These are phyloP conservation scores for Callinectes sapidus DNA, from an alignment of 2,888 invertebrate species.

Conservation along the genomic window DNA sequence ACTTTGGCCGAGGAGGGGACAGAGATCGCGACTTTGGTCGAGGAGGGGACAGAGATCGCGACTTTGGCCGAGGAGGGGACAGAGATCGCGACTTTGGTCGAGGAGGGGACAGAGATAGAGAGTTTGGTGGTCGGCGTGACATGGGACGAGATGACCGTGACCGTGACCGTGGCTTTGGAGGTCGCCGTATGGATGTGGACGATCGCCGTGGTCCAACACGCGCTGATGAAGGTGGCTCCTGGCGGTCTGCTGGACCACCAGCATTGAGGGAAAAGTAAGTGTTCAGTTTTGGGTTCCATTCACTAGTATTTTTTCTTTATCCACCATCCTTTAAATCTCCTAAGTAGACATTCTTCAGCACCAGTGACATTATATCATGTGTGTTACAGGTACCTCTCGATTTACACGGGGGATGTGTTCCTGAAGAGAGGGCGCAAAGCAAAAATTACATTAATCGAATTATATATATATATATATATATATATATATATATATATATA, in stretches of 20 bases:
- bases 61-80: no score
- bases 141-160: slow-evolving; percentile 47
- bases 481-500: no score
- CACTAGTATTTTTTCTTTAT: neutral
- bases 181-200: slow-evolving; percentile 48
- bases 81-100: slow-evolving; percentile 10
- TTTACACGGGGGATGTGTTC: no score
- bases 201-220: slow-evolving; percentile 57
- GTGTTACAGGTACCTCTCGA: neutral
- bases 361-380: neutral
- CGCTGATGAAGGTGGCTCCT: slow-evolving; percentile 63
- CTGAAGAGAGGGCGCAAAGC: no score
- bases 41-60: no score
- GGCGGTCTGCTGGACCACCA: slow-evolving; percentile 63
- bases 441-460: no score
- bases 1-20: slow-evolving; percentile 44
- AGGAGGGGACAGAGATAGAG: slow-evolving; percentile 38
- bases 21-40: slow-evolving; percentile 43
- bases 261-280: slow-evolving; percentile 54
- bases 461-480: no score
- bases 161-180: slow-evolving; percentile 39
- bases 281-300: neutral
- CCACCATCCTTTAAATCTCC: neutral
- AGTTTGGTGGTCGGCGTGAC: slow-evolving; percentile 49
- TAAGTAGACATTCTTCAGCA: neutral